A percentile compares a stretch with the other conserved stretches of the same genome.
phyloP scores from a whole-genome alignment of 2,888 invertebrate genomes.

The Drosophila siamana region DNA sequence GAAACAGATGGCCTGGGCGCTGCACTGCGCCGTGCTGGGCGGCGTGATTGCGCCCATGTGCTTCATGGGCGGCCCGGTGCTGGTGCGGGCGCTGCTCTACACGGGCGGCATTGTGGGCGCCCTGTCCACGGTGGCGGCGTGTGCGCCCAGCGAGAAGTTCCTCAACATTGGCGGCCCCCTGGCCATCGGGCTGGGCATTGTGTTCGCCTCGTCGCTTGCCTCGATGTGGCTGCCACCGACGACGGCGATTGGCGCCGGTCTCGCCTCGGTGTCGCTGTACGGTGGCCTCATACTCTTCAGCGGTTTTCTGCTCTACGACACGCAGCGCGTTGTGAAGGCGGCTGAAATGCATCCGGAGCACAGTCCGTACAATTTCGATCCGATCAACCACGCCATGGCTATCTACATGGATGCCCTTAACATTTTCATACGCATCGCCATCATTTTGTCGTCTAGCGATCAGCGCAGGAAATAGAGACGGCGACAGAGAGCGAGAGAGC shows the following conservation, averaged over 20 bases:
- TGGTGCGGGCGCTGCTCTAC: conserved; percentile 96
- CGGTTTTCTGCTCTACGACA: conserved; percentile 96
- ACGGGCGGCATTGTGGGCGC: conserved; percentile 98
- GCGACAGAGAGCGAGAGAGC: no score
- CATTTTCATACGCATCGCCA: conserved; percentile 97
- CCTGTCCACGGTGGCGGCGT: conserved; percentile 95
- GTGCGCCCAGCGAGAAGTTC: conserved; percentile 98
- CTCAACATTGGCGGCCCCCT: conserved; percentile 97
- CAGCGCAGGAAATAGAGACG: conserved; percentile 71
- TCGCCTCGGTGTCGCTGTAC: conserved; percentile 96
- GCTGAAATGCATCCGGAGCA: conserved; percentile 92
- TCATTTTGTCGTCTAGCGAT: conserved; percentile 91
- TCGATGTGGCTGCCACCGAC: conserved; percentile 96
- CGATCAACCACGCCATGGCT: conserved; percentile 96
- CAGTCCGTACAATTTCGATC: conserved; percentile 92
- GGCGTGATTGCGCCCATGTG: conserved; percentile 96
- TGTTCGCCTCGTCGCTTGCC: conserved; percentile 96
- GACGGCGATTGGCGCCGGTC: conserved; percentile 93
- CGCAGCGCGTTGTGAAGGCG: conserved; percentile 94
- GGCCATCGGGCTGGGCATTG: conserved; percentile 97
- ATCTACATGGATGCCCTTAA: conserved; percentile 98
- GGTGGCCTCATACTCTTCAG: conserved; percentile 98
- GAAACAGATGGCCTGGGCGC: conserved; percentile 94
- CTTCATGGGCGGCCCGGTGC: conserved; percentile 95
- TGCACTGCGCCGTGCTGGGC: conserved; percentile 94